These are phyloP conservation scores for Smutsia temminckii DNA, from an alignment of 2,797 vertebrate genomes.

Conservation along the genomic window DNA sequence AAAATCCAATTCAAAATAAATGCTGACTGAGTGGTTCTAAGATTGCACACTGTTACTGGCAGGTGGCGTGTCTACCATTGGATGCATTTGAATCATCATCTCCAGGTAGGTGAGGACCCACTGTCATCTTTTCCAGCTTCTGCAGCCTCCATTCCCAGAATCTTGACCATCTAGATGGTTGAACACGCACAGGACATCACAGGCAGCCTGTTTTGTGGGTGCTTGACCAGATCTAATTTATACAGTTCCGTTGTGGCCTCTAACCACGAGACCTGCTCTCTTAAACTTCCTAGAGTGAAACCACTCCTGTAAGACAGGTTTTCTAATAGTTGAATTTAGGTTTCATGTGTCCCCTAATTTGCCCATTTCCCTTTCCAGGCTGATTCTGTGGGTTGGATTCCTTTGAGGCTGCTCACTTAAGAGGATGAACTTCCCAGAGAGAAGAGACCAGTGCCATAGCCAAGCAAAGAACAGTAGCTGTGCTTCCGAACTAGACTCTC, in stretches of 20 bases:
- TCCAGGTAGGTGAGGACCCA: background rate
- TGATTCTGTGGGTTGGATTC: background rate
- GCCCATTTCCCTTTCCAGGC: background rate
- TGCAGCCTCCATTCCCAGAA: background rate
- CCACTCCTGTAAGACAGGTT: background rate
- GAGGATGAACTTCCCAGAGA: background rate
- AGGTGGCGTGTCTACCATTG: background rate
- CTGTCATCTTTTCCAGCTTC: background rate
- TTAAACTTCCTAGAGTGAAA: background rate
- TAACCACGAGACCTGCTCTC: background rate
- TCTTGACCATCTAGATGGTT: background rate
- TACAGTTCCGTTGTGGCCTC: background rate
- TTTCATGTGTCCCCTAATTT: background rate
- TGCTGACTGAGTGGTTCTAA: background rate
- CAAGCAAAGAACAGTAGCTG: background rate
- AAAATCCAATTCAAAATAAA: constrained; percentile 6
- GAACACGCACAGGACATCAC: background rate
- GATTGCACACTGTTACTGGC: background rate
- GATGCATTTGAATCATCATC: background rate
- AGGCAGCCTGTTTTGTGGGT: background rate
- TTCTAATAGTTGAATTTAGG: background rate
- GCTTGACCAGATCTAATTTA: background rate
- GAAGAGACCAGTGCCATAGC: background rate
- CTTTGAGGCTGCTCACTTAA: background rate
- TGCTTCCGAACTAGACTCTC: background rate